Percentiles rank a stretch among this genome's conserved stretches.
Conservation (phyloP, 2,888 invertebrate genomes). For the Sisyra nigra region DNA sequence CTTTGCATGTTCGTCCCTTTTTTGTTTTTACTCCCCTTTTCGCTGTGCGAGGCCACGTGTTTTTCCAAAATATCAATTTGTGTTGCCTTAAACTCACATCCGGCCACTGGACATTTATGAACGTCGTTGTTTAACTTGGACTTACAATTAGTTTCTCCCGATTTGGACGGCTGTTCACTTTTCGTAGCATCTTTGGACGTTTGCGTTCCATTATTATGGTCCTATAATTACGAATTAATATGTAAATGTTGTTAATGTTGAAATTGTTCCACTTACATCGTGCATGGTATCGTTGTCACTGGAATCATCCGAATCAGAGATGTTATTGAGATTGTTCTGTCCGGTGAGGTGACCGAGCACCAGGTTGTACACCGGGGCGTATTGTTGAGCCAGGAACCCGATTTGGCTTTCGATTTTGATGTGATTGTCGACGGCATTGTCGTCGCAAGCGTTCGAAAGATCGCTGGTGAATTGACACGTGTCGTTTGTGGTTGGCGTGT, state of each 20-base stretch:
- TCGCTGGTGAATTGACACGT: constrained; percentile 3
- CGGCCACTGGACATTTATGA: constrained; percentile 8
- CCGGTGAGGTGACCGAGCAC: constrained; percentile 5
- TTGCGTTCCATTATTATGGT: background rate
- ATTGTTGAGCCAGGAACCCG: constrained; percentile 7
- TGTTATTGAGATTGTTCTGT: background rate
- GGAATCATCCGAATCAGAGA: constrained; percentile 5
- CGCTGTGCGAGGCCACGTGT: constrained; percentile 6
- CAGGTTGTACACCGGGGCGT: constrained; percentile 7
- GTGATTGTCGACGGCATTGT: constrained; percentile 4
- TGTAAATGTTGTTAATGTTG: background rate
- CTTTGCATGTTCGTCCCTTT: constrained; percentile 6
- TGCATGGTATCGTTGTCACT: constrained; percentile 4
- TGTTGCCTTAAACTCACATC: constrained; percentile 6
- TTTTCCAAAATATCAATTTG: constrained; percentile 4
- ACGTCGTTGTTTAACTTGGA: background rate
- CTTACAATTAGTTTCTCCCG: background rate
- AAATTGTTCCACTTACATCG: background rate
- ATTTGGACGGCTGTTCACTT: constrained; percentile 4
- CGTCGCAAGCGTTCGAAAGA: constrained; percentile 7
- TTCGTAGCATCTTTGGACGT: constrained; percentile 1
- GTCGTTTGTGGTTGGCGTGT: background rate
- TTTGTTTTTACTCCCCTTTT: constrained; percentile 6
- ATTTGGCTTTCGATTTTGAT: constrained; percentile 2
- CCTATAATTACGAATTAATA: background rate